Evolutionary conservation across 2,797 vertebrate genomes (phyloP), one percentile per base, ranked within the genome.

Genomic region (Notolepis coatsorum): DNA sequence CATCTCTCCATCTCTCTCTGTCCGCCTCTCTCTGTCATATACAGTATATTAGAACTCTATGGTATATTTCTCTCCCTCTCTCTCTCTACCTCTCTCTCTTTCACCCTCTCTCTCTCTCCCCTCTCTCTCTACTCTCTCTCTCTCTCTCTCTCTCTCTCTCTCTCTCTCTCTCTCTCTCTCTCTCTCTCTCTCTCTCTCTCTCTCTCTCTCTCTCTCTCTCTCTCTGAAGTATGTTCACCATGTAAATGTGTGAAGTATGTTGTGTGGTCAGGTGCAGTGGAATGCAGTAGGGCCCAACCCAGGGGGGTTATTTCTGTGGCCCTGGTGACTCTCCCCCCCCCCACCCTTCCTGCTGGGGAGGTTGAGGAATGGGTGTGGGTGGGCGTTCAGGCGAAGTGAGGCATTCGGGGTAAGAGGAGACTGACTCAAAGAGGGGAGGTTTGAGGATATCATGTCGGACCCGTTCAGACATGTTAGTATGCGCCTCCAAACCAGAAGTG

Each of bases 261-360:
- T 7, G 51, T 68, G 63, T 66, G 20, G 2, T 71, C 77, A 45
- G 59, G 35, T 66, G 58, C 52, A n/a, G 7, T 24, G 70, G 71
- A 71, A 77, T 35, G 58, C 71, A 71, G 68, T 33, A 35, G 42
- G 66, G 79, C 74, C 75, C 65, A 60, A 73, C 80, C 80, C 84
- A 65, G 37, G 39, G n/a, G 62, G 77, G 73, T 75, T 87, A 84
- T 87, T 87, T 85, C 51, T 71, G 81, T 72, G 71, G 56, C 47
- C n/a, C 5, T 20, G 37, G 15, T 47, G 24, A 27, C 24, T 47
- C 21, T n/a, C 24, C 43, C 18, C 7, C 25, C 13, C 24, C 18
- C 33, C 30, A 24, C n/a, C n/a, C n/a, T n/a, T n/a, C n/a, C n/a
- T n/a, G n/a, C n/a, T n/a, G n/a, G n/a, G n/a, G n/a, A n/a, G n/a